Evolutionary conservation across 2,797 vertebrate species (phyloP).

Genomic region (Aldrovandia affinis): DNA sequence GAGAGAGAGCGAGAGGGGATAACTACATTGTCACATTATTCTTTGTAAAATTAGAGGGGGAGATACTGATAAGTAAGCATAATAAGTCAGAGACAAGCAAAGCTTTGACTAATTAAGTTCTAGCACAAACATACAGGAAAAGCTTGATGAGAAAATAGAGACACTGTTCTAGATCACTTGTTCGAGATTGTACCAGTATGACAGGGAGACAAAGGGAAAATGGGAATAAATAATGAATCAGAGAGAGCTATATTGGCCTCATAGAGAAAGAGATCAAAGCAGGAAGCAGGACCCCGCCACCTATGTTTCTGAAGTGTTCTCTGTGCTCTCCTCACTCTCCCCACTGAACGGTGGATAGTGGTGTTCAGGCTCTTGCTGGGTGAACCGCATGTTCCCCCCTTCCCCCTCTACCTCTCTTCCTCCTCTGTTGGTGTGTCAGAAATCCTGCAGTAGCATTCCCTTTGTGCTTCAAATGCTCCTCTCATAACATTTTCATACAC

Average conservation of each 20-base stretch:
- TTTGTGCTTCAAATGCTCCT: constrained; percentile 46
- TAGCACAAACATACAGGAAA: background rate
- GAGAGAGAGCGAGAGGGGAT: too few species aligned
- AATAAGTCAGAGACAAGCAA: background rate
- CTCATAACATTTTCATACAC: constrained; percentile 49
- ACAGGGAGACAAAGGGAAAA: background rate
- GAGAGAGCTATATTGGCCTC: constrained; percentile 8
- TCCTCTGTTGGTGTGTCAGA: constrained; percentile 40
- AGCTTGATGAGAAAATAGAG: background rate
- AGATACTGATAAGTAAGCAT: background rate
- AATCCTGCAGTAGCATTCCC: constrained; percentile 48
- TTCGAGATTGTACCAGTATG: background rate
- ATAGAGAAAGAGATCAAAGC: background rate
- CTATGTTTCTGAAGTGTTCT: constrained; percentile 21
- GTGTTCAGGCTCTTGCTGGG: background rate
- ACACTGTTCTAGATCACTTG: background rate
- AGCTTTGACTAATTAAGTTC: background rate
- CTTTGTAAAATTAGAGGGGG: too few species aligned
- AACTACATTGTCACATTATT: too few species aligned
- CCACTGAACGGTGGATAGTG: background rate
- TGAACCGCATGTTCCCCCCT: background rate
- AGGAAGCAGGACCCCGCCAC: background rate
- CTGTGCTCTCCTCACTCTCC: background rate
- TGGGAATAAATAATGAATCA: constrained; percentile 6
- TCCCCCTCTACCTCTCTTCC: constrained; percentile 22